Evolutionary conservation across 2,113 vertebrate species (phyloP), one percentile per base, ranked within the genome.

Genomic region (Castor canadensis): DNA sequence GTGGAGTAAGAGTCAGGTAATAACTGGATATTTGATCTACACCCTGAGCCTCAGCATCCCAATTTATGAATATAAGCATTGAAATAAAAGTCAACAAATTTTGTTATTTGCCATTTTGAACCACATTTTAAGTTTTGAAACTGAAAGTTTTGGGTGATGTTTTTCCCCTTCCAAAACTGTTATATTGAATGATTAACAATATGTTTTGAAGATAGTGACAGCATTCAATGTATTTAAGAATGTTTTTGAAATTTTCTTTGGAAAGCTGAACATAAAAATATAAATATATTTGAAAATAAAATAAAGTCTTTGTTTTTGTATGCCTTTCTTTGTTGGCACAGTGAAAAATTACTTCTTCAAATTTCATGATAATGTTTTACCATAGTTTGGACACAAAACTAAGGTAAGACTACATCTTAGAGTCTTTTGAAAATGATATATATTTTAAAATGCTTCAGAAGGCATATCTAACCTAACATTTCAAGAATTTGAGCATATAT

Each of bases 291-390:
- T 85, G 52, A 62, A 89, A 71, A 76, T 81, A 75, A 80, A 80
- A 84, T 22, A 79, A 47, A 72, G 15, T 71, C 5, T 81, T 92
- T 75, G 35, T 54, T 81, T 86, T 69, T 86, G 60, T 5, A 45
- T 60, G 3, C 73, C 43, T 15, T 66, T 95, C 72, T 38, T 77
- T 58, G 80, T 89, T 75, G 16, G 9, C n/a, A 89, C 12, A 69
- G 56, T 30, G 45, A 91, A 85, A 93, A 93, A 66, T 72, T 58
- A 67, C 1, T 79, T 11, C 83, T 64, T 87, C 56, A 90, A 30
- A 93, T 80, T 92, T 86, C 92, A 89, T 71, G 32, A 93, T 52
- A 88, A 89, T 89, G 10, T 93, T 91, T 71, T 91, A 67, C 13
- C 85, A 40, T 79, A 16, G 16, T 49, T 82, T 92, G 35, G 24